These are phyloP conservation scores for Anser cygnoides DNA, from an alignment of 2,113 vertebrate species.

Conservation along the genomic window DNA sequence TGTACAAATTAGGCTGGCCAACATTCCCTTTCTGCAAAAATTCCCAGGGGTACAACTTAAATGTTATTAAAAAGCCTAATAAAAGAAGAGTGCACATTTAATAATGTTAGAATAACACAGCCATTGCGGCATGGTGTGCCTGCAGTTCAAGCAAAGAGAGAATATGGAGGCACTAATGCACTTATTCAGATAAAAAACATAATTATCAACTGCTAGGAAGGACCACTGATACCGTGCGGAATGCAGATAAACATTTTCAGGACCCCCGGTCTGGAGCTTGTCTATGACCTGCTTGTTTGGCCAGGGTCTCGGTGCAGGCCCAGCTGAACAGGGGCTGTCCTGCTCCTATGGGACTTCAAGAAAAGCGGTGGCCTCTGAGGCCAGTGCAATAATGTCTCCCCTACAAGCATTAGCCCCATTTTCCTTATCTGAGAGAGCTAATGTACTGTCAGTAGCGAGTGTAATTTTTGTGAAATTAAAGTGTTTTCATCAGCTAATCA, in stretches of 20 bases:
- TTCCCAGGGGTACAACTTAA: slow-evolving; percentile 80
- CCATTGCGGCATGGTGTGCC: slow-evolving; percentile 60
- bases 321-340: fast-evolving
- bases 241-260: slow-evolving; percentile 15
- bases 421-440: neutral
- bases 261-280: neutral
- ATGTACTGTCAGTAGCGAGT: neutral
- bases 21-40: slow-evolving; percentile 78
- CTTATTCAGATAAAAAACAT: slow-evolving; percentile 48
- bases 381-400: neutral
- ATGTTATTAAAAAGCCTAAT: slow-evolving; percentile 85
- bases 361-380: neutral
- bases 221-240: slow-evolving; percentile 22
- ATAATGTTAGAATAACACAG: slow-evolving; percentile 80
- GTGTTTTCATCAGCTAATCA: neutral
- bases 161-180: slow-evolving; percentile 58
- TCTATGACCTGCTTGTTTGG: neutral
- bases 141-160: slow-evolving; percentile 63
- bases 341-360: neutral
- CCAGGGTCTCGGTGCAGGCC: neutral
- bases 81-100: slow-evolving; percentile 84
- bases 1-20: slow-evolving; percentile 83
- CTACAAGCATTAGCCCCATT: neutral
- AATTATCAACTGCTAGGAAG: slow-evolving; percentile 69
- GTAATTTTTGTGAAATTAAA: neutral